Evolutionary conservation across 2,888 invertebrate species (phyloP), one percentile per base, ranked within the genome.

Genomic region (Crocallis elinguaria): DNA sequence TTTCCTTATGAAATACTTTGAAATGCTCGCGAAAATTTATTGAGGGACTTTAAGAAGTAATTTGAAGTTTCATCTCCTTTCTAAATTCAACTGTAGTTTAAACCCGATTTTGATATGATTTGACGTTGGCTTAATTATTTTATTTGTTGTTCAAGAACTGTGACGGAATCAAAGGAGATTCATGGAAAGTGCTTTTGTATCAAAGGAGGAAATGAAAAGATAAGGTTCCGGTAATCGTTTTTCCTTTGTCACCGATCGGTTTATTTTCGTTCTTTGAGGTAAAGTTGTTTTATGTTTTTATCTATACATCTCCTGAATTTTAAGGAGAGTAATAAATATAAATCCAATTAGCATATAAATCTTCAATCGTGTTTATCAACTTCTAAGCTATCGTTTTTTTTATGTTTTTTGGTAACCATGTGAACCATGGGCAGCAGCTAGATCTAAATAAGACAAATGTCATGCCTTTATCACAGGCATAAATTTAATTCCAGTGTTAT

Each of bases 1-100:
- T 84, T 84, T 84, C 83, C 77, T 76, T 81, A 80, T 76, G 80
- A 83, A 88, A 86, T 82, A 79, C 83, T 84, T 79, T 69, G 77
- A 74, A 73, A 66, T 71, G 73, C 77, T 66, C 69, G 52, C 61
- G 69, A 67, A 70, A 84, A 87, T 85, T 84, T 84, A 84, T 85
- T 70, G 77, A 57, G 54, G 67, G 78, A 82, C 76, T 84, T 82
- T 63, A 52, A 54, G 50, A 78, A 84, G 80, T 77, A 77, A 84
- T 81, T 77, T 68, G 30, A 73, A 82, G 77, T 83, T 80, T 71
- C 66, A 66, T 58, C 63, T 62, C 60, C 57, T n/a, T 57, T 61
- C 60, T 53, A 62, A 66, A 67, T 67, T 62, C 61, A 66, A 67
- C 57, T 67, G 59, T 49, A 53, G 50, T 60, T 62, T 61, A 57